Base-by-base conservation (phyloP, 2,797 vertebrate species). In the Gila robusta region DNA sequence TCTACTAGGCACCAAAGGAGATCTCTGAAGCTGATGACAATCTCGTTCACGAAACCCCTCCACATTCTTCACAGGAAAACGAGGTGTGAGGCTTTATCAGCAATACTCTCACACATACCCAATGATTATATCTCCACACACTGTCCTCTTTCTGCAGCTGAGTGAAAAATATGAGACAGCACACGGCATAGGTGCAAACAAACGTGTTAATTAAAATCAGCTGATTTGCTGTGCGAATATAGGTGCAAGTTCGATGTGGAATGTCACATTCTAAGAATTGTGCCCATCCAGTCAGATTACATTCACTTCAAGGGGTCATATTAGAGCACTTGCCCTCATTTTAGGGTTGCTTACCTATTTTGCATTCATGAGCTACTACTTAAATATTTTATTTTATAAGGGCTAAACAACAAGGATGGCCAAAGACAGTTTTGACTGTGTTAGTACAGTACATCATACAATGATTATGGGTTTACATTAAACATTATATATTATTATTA, bases 81-180 rank as follows among this genome's bases (percentile, higher is more conserved):
- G 79, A 87, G 85, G 85, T 90, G 86, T 71, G 82, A 90, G 59
- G 39, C 79, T 84, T 77, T 84, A 70, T 70, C 82, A 54, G 82
- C 44, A 28, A n/a, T 3, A 14, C 17, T 78, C 62, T 84, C 49
- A 41, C 83, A 85, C 64, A 2, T 69, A 32, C 74, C 49, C 74
- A 79, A 59, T 79, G 83, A 84, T 70, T 69, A 79, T 69, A 47
- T 79, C 74, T 70, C n/a, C 64, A 23, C 83, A 79, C 66, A 44
- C 59, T 62, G 39, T 66, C 56, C 78, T 64, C 28, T 86, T 81
- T 80, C 77, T 72, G 84, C 79, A 81, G 21, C 81, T 74, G 64
- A 41, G 35, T 86, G 88, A 80, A 77, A 79, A 73, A 37, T 86
- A 66, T 73, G 72, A 81, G 49, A 49, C 66, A 4, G 32, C 14